Conservation (phyloP, 1,140 invertebrate genomes). For the Drepana arcuata region DNA sequence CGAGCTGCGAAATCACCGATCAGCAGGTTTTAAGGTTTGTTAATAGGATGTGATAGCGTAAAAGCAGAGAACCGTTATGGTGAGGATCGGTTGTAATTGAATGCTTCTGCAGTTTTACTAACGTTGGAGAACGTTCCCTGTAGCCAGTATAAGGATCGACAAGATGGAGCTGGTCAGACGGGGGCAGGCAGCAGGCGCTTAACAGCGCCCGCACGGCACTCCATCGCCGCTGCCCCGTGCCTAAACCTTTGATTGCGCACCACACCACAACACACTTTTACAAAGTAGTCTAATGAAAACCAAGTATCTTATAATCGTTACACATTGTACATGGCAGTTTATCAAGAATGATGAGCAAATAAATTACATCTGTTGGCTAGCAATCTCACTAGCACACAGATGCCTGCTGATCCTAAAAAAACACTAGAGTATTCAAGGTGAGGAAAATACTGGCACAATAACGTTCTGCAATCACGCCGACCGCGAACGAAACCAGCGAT, state of each 20-base stretch:
- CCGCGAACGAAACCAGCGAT: background rate
- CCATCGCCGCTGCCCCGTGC: slow-evolving; percentile 40
- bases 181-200: slow-evolving; percentile 52
- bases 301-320: too few relatives aligned
- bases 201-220: slow-evolving; percentile 40
- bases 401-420: background rate
- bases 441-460: background rate
- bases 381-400: background rate
- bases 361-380: too few relatives aligned
- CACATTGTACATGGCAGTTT: too few relatives aligned
- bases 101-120: slow-evolving; percentile 36
- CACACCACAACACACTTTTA: background rate
- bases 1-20: slow-evolving; percentile 73
- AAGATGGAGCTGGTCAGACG: slow-evolving; percentile 45
- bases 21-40: slow-evolving; percentile 62
- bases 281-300: background rate
- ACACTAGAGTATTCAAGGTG: background rate
- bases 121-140: slow-evolving; percentile 47
- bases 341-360: too few relatives aligned
- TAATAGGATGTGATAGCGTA: slow-evolving; percentile 28
- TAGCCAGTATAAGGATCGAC: slow-evolving; percentile 41
- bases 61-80: slow-evolving; percentile 36
- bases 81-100: slow-evolving; percentile 36
- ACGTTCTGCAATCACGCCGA: background rate
- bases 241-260: slow-evolving; percentile 15